Conservation (phyloP, 1,140 invertebrate species). For the Dinoponera quadriceps region DNA sequence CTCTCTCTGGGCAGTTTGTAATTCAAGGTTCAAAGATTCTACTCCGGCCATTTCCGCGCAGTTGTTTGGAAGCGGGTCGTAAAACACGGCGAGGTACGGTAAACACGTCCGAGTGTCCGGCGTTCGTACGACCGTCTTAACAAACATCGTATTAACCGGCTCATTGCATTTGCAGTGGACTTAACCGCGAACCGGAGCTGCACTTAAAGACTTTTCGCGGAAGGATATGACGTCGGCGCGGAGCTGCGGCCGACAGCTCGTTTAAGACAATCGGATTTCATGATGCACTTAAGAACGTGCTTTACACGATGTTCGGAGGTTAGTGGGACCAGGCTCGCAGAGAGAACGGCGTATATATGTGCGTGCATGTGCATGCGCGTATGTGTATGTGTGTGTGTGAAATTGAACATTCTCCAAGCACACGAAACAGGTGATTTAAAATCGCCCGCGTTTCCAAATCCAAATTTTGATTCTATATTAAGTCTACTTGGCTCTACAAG, state of each 20-base stretch:
- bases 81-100: slow-evolving; percentile 55
- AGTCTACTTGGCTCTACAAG: no score
- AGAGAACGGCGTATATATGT: not conserved
- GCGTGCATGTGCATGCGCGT: no score
- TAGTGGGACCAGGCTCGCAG: no score
- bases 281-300: not conserved
- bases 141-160: slow-evolving; percentile 69
- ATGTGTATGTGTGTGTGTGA: not conserved
- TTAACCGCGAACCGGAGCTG: slow-evolving; percentile 17
- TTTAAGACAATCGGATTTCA: slow-evolving; percentile 36
- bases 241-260: slow-evolving; percentile 18
- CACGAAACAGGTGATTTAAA: not conserved
- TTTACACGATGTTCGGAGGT: not conserved
- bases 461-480: no score
- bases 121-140: slow-evolving; percentile 50
- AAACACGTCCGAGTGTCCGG: slow-evolving; percentile 54
- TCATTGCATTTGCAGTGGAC: slow-evolving; percentile 44
- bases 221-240: not conserved
- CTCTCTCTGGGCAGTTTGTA: slow-evolving; percentile 40
- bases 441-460: not conserved
- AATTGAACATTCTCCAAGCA: not conserved
- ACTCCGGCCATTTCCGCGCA: slow-evolving; percentile 34
- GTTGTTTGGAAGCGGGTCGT: slow-evolving; percentile 64
- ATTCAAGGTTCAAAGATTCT: slow-evolving; percentile 38
- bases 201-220: slow-evolving; percentile 29